A percentile compares a stretch with the other conserved stretches of the same genome.
Evolutionary conservation across 2,888 invertebrate genomes (phyloP).

Genomic region (Drosophila lutescens): DNA sequence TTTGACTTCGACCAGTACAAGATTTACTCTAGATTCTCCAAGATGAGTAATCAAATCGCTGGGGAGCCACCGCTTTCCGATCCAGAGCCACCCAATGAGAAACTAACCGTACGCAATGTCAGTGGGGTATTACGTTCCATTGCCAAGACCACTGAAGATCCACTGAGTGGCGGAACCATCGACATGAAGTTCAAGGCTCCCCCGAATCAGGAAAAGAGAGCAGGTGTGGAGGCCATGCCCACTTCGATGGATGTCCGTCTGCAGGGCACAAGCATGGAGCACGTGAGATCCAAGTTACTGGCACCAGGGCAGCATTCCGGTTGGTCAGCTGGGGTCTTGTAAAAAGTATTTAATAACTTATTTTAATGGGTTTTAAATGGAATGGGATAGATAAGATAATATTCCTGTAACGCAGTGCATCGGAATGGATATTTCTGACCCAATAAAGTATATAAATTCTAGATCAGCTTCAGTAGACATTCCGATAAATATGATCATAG

Average conservation of each 20-base stretch:
- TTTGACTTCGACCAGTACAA: slow-evolving; percentile 36
- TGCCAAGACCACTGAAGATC: slow-evolving; percentile 44
- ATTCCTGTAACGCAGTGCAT: too few relatives aligned
- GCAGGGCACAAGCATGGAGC: slow-evolving; percentile 10
- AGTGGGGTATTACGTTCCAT: slow-evolving; percentile 44
- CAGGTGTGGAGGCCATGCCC: slow-evolving; percentile 8
- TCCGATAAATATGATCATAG: too few relatives aligned
- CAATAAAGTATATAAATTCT: too few relatives aligned
- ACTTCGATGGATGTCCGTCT: slow-evolving; percentile 34
- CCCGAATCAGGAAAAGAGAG: not conserved
- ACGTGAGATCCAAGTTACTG: slow-evolving; percentile 15
- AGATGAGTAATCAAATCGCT: slow-evolving; percentile 10
- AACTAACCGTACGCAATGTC: not conserved
- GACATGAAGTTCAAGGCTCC: slow-evolving; percentile 20
- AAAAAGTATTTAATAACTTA: not conserved
- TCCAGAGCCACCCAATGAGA: not conserved
- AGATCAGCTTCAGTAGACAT: too few relatives aligned
- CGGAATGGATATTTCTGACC: too few relatives aligned
- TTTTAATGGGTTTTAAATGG: too few relatives aligned
- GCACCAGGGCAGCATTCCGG: not conserved
- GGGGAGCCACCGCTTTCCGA: slow-evolving; percentile 10
- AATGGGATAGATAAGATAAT: too few relatives aligned
- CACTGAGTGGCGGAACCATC: slow-evolving; percentile 50
- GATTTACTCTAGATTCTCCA: slow-evolving; percentile 49
- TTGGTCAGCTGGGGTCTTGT: not conserved